Percentiles rank a stretch among this genome's conserved stretches.
These are phyloP conservation scores for Harpagoxenus sublaevis DNA, from an alignment of 2,888 invertebrate species.

Conservation along the genomic window DNA sequence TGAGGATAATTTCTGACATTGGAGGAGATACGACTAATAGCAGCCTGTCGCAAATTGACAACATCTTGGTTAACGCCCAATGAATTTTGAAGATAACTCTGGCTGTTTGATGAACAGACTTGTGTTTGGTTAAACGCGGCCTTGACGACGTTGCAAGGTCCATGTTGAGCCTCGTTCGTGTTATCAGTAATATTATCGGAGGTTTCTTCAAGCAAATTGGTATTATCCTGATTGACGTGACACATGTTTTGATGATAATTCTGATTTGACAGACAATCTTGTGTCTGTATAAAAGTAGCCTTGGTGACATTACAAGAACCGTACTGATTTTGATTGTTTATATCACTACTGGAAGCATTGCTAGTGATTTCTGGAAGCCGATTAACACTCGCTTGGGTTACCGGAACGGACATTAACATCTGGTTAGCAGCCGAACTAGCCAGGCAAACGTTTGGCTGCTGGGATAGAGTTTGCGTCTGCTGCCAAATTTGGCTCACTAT, in stretches of 20 bases:
- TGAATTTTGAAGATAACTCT: conserved; percentile 42
- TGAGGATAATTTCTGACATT: conserved; percentile 14
- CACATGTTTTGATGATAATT: neutral
- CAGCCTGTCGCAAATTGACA: conserved; percentile 3
- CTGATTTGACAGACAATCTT: conserved; percentile 1
- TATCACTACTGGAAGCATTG: conserved; percentile 52
- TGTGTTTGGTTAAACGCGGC: conserved; percentile 64
- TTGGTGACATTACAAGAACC: conserved; percentile 59
- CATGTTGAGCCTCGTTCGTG: conserved; percentile 62
- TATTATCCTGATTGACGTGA: conserved; percentile 4
- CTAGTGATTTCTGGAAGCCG: conserved; percentile 72
- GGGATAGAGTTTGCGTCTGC: conserved; percentile 75
- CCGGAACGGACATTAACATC: conserved; percentile 21
- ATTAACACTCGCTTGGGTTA: conserved; percentile 60
- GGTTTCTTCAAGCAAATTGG: neutral
- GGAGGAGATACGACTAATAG: neutral
- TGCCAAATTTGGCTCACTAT: conserved; percentile 83
- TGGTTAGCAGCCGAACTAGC: conserved; percentile 14
- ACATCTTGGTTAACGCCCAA: neutral
- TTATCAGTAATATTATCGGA: neutral
- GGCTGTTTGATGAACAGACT: conserved; percentile 61
- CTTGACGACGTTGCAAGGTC: conserved; percentile 58
- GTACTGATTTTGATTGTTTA: conserved; percentile 63
- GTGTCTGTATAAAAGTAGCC: conserved; percentile 12
- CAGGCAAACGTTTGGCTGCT: conserved; percentile 63